phyloP scores from a whole-genome alignment of 1,140 invertebrate species.

The Aphaenogaster floridana region DNA sequence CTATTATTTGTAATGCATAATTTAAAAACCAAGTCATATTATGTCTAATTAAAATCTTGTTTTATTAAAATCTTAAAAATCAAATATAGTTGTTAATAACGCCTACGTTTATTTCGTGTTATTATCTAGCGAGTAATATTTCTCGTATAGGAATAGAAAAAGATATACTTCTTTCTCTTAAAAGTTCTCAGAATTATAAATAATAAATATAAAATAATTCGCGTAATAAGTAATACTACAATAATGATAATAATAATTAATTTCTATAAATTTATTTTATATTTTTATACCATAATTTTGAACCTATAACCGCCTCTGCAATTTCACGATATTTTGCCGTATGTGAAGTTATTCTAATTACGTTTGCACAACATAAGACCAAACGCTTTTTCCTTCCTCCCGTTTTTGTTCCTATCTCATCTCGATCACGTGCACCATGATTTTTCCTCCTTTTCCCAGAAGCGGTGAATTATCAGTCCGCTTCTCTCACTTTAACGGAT shows the following conservation, averaged over 20 bases:
- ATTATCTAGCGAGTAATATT: neutral
- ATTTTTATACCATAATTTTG: neutral
- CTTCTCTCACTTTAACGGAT: constrained; percentile 9
- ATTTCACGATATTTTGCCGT: neutral
- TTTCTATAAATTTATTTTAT: neutral
- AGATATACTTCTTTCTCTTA: neutral
- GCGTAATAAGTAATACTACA: neutral
- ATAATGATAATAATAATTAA: constrained; percentile 15
- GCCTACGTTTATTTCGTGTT: neutral
- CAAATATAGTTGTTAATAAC: neutral
- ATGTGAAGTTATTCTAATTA: neutral
- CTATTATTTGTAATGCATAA: neutral
- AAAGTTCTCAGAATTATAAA: neutral
- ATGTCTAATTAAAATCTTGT: neutral
- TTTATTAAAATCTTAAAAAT: neutral
- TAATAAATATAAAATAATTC: neutral
- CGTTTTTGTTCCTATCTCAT: neutral
- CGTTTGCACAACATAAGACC: neutral
- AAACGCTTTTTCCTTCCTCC: neutral
- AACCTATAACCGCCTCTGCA: neutral
- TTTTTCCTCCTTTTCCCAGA: constrained; percentile 33
- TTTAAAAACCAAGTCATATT: neutral
- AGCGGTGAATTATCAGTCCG: constrained; percentile 18
- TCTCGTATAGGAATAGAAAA: neutral
- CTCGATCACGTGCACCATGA: neutral